A percentile compares a stretch with the other conserved stretches of the same genome.
Conservation (phyloP, 2,797 vertebrate species). For the Steatocranus sp. region DNA sequence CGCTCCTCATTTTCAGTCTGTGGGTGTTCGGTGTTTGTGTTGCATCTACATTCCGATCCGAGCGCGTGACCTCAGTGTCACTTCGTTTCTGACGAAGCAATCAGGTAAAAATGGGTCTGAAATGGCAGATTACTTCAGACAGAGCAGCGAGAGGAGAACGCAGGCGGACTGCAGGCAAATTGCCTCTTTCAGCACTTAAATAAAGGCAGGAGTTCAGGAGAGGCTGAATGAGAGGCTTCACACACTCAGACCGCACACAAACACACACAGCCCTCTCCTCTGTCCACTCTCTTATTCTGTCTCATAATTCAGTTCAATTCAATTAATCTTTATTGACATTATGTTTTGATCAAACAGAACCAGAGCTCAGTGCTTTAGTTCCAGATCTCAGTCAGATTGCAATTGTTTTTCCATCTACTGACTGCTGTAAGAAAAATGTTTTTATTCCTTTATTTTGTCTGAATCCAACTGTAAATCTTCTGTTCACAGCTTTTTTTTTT, state of each 20-base stretch:
- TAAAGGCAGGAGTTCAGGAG: slow-evolving; percentile 54
- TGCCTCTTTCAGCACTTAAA: slow-evolving; percentile 63
- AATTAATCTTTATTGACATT: slow-evolving; percentile 39
- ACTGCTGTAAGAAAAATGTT: background rate
- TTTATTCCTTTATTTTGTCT: background rate
- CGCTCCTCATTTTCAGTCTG: slow-evolving; percentile 34
- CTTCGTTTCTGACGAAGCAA: slow-evolving; percentile 49
- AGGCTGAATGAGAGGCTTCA: slow-evolving; percentile 15
- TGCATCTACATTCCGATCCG: slow-evolving; percentile 34
- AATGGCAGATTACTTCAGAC: slow-evolving; percentile 62
- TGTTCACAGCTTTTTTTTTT: background rate
- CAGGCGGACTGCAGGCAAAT: slow-evolving; percentile 52
- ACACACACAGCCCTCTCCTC: background rate
- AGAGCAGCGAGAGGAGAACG: slow-evolving; percentile 3
- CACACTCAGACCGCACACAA: background rate
- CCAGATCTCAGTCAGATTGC: background rate
- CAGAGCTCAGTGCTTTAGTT: background rate
- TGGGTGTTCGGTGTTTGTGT: slow-evolving; percentile 31
- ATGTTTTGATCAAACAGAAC: slow-evolving; percentile 4
- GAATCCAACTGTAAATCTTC: background rate
- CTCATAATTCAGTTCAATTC: slow-evolving; percentile 21
- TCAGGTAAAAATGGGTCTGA: slow-evolving; percentile 61
- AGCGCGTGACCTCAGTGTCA: slow-evolving; percentile 39
- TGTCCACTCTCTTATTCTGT: background rate
- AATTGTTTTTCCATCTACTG: background rate